Evolutionary conservation across 2,113 vertebrate species (phyloP), one percentile per base, ranked within the genome.

Genomic region (Spea bombifrons): DNA sequence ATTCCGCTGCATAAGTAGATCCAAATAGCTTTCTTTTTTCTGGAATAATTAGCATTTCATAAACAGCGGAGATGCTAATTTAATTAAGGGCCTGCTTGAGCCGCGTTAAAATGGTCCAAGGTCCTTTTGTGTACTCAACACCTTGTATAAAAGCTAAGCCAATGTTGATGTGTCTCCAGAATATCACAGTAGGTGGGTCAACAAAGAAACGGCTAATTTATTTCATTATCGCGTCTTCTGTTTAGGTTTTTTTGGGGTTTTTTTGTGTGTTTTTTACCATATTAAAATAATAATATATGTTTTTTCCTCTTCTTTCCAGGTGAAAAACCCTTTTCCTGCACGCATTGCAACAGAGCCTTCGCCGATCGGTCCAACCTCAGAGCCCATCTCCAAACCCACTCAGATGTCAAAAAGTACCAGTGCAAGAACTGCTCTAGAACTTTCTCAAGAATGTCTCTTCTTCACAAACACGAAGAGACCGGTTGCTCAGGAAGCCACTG

Each of bases 371-470:
- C 97, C 75, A 99, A 99, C 90, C 94, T 99, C 76, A 92, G 97
- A 0, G 97, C 97, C 49, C 97, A 99, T 88, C 92, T 98, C 84
- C 97, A 99, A 92, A 99, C 97, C 65, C 97, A 99, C 88, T 97
- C 96, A 0, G 95, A 98, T 30, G 95, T 99, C 82, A 99, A 99
- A 91, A 98, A 98, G 90, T 99, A 99, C 89, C 96, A 96, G 86
- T 99, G 97, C 65, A 87, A 89, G 86, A 90, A 90, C 53, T 99
- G 97, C 78, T 92, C 95, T 4, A 92, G 97, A 80, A 98, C 96
- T 92, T 99, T 99, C 94, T 98, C 96, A 81, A 94, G 97, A 69
- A 98, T 99, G 97, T 98, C 96, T 4, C 91, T 99, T 84, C 94
- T 98, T 57, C 96, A 98, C 89, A 99, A 98, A 83, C 97, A 99